A percentile compares a stretch with the other conserved stretches of the same genome.
Conservation (phyloP, 2,797 vertebrate genomes). For the Chelonia mydas region DNA sequence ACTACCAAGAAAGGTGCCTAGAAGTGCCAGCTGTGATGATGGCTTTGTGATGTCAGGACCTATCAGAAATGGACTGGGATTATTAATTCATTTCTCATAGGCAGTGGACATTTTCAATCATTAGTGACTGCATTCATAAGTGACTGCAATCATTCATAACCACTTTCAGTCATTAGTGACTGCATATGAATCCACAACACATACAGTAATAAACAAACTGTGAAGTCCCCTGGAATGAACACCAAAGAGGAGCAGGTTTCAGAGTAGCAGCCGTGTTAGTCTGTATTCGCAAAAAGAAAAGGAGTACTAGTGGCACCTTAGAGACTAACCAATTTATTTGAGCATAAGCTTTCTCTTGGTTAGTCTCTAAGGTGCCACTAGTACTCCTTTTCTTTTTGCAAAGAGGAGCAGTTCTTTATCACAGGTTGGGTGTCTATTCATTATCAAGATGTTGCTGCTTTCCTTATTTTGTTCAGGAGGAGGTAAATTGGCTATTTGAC, state of each 20-base stretch:
- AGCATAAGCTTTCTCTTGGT: too few species aligned
- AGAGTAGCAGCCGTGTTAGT: too few species aligned
- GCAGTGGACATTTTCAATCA: neutral
- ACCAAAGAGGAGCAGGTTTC: neutral
- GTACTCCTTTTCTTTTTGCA: neutral
- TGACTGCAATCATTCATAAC: neutral
- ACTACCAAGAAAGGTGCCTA: neutral
- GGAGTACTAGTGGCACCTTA: too few species aligned
- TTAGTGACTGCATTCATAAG: neutral
- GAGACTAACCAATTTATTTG: too few species aligned
- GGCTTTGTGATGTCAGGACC: neutral
- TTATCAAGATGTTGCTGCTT: constrained; percentile 7
- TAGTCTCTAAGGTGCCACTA: too few species aligned
- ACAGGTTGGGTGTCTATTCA: neutral
- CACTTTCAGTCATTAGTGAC: neutral
- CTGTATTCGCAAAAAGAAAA: too few species aligned
- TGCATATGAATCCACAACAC: neutral
- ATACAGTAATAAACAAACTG: neutral
- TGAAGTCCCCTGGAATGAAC: neutral
- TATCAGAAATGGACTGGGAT: neutral
- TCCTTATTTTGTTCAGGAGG: neutral
- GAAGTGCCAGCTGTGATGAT: neutral
- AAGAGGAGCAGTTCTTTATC: neutral
- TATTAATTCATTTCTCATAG: neutral
- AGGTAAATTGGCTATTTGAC: constrained; percentile 1